Base-by-base conservation (phyloP, 2,113 vertebrate species). In the Oncorhynchus gorbuscha region DNA sequence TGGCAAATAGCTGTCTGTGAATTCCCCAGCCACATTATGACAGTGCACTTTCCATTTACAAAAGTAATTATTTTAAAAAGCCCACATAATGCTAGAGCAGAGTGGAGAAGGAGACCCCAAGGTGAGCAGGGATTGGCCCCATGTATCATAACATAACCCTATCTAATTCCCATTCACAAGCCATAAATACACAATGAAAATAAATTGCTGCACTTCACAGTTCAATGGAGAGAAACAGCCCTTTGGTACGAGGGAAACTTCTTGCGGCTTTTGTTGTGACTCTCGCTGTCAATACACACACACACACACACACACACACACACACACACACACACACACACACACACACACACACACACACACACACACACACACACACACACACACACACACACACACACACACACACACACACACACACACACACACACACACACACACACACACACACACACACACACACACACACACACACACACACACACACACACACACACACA, bases 131-230 rank as follows among this genome's bases (percentile, higher is more conserved):
- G 86, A 85, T 72, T 85, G 76, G 76, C 74, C 89, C 51, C 74
- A 71, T 86, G 81, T 87, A 87, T 87, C 85, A 85, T 73, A 76
- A 84, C 71, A 48, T n/a, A 39, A 58, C 28, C 20, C 62, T 76
- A 81, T 86, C 88, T 85, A 79, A 66, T 81, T 72, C 67, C 79
- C 79, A 67, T 87, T 85, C 80, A 81, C 18, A 62, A 85, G 82
- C 84, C 77, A 87, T 82, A 79, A 73, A 72, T 64, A 74, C 73
- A 70, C 51, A 73, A 76, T 85, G 82, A 84, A 86, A 86, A 76
- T 76, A 83, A 87, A 91, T 86, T 82, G 81, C 85, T 85, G 85
- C 78, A 83, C 86, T 88, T 91, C 84, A 89, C 89, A 83, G 87
- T 82, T 91, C 90, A 87, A 71, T 84, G 79, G 84, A 89, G 86